A percentile compares a stretch with the other conserved stretches of the same genome.
Conservation (phyloP, 2,797 vertebrate genomes). For the Sphenopsis melanotis region DNA sequence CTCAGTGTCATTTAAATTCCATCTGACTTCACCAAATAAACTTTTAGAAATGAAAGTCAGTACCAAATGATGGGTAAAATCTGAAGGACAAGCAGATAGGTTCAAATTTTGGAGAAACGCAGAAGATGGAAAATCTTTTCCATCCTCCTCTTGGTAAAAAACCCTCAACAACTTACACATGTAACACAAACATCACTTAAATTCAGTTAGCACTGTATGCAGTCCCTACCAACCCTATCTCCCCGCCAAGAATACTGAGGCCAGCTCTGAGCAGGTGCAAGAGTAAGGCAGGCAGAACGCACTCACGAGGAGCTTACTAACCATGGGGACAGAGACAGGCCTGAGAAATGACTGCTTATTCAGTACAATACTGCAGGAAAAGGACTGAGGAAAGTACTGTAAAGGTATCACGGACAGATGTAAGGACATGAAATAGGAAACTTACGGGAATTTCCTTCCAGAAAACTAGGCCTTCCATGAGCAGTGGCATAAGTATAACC, state of each 20-base stretch:
- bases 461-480: neutral
- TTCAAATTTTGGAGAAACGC: neutral
- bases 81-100: neutral
- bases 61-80: neutral
- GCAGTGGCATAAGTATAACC: neutral
- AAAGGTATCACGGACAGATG: neutral
- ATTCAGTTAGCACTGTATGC: neutral
- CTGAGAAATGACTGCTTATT: neutral
- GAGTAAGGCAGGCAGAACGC: neutral
- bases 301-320: neutral
- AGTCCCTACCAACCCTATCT: neutral
- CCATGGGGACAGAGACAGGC: neutral
- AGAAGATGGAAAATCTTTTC: neutral
- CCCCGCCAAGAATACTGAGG: neutral
- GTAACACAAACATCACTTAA: neutral
- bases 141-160: neutral
- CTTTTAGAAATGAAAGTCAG: neutral
- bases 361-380: neutral
- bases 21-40: neutral
- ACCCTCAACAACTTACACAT: fast-evolving
- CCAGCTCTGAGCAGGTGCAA: neutral
- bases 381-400: neutral
- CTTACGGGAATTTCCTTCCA: neutral
- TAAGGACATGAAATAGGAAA: neutral
- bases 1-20: neutral